Base-by-base conservation (phyloP, 2,888 invertebrate genomes). In the Capitulum mitella region DNA sequence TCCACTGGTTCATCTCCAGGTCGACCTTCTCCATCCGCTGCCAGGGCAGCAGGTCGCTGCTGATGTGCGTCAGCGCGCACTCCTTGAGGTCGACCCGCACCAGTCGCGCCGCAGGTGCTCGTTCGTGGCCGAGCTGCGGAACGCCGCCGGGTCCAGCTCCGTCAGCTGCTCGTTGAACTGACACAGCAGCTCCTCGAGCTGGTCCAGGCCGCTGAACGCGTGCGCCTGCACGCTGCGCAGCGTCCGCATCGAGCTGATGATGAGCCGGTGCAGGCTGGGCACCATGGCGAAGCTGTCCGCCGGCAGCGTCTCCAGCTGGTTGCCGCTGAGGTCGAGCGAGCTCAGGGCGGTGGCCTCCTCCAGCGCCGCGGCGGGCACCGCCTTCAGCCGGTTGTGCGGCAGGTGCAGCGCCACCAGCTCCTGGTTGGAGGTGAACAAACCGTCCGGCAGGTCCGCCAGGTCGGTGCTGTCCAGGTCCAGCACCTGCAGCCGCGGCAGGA, bases 1-100 rank as follows among this genome's bases (percentile, higher is more conserved):
- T 58, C 58, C 58, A 58, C n/a, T n/a, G 58, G 58, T 58, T 58
- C 58, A 29, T n/a, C 58, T 58, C 58, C 29, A 58, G 29, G 58
- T 29, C 58, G 10, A 58, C 58, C 0, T 29, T 29, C n/a, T n/a
- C 29, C 58, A 58, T 58, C 10, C 29, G 58, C n/a, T 29, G 29
- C 58, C 58, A 58, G 29, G 58, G 58, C 58, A 58, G 58, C 58
- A 29, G n/a, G 10, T 58, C 58, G 29, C 29, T 6, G 10, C 22
- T 22, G 29, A 58, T 14, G n/a, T 14, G 10, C n/a, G 58, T 58
- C 58, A 58, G 58, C 2, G 0, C 29, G 29, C 29, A 29, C 29
- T 29, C 58, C 29, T n/a, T 29, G 29, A 58, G 29, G 58, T 58
- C 58, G 1, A 58, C 58, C 10, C 58, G n/a, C 22, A 22, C 22